Evolutionary conservation across 2,888 invertebrate genomes (phyloP).

Genomic region (Octonoba sinensis): DNA sequence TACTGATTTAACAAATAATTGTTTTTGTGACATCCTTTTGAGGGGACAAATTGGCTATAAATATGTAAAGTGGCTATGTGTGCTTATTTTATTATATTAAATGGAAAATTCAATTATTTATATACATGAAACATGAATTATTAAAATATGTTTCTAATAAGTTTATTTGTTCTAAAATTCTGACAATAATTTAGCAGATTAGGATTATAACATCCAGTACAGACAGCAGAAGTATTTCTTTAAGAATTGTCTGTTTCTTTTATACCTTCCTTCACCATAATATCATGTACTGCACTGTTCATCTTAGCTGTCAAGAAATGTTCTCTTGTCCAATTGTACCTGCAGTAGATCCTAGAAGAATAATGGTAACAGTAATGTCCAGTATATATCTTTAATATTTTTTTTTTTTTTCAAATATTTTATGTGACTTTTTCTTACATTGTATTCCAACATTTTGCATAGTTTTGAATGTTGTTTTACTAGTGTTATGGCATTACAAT

Average conservation of each 20-base stretch:
- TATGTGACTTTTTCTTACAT: too few species aligned
- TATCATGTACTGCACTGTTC: conserved; percentile 14
- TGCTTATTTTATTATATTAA: background rate
- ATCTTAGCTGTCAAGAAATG: conserved; percentile 3
- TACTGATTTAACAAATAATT: too few species aligned
- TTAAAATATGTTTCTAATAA: conserved; percentile 20
- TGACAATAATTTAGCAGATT: background rate
- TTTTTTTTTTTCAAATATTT: too few species aligned
- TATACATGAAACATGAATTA: background rate
- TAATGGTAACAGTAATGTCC: background rate
- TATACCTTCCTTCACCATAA: conserved; percentile 27
- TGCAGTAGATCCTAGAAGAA: conserved; percentile 22
- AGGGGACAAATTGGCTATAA: too few species aligned
- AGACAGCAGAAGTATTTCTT: background rate
- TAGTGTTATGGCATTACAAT: background rate
- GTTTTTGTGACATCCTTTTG: too few species aligned
- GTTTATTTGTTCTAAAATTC: conserved; percentile 1
- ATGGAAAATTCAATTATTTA: background rate
- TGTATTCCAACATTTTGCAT: too few species aligned
- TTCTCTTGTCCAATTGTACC: conserved; percentile 37
- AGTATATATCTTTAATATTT: background rate
- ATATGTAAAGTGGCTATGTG: too few species aligned
- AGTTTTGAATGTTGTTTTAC: background rate
- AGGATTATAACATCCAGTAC: background rate
- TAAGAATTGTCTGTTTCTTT: background rate